These are phyloP conservation scores for Lepilemur septentrionalis DNA, from an alignment of 2,797 vertebrate genomes.

Conservation along the genomic window DNA sequence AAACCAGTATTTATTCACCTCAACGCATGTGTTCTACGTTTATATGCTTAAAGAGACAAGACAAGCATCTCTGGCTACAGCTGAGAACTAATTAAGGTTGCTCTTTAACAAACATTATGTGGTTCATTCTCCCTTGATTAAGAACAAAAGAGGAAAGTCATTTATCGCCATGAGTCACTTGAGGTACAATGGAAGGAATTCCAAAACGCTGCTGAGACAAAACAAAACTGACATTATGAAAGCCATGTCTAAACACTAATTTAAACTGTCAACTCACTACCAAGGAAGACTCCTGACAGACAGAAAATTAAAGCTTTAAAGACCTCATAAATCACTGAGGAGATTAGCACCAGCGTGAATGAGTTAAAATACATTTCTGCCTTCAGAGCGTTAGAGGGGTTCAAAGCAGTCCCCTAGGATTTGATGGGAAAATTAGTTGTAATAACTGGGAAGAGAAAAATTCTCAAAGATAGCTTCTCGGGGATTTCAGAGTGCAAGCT, in stretches of 20 bases:
- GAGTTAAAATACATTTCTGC: conserved; percentile 76
- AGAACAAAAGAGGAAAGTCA: conserved; percentile 85
- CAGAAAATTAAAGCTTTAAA: conserved; percentile 86
- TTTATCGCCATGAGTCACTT: conserved; percentile 87
- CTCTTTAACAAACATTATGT: conserved; percentile 80
- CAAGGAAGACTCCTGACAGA: conserved; percentile 85
- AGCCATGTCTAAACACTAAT: conserved; percentile 88
- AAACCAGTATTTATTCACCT: conserved; percentile 81
- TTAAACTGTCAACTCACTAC: conserved; percentile 87
- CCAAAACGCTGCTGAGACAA: conserved; percentile 84
- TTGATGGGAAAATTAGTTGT: conserved; percentile 79
- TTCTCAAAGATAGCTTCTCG: conserved; percentile 54
- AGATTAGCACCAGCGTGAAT: conserved; percentile 83
- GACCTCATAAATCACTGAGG: conserved; percentile 85
- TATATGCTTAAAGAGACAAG: conserved; percentile 84
- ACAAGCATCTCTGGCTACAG: conserved; percentile 83
- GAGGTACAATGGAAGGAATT: conserved; percentile 87
- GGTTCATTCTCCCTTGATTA: conserved; percentile 84
- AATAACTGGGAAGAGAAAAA: conserved; percentile 71
- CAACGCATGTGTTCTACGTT: conserved; percentile 80
- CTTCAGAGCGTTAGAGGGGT: conserved; percentile 67
- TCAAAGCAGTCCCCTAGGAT: conserved; percentile 68
- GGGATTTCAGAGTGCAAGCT: conserved; percentile 12
- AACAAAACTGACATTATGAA: conserved; percentile 87
- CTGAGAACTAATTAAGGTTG: conserved; percentile 86